These are phyloP conservation scores for Capitella teleta DNA, from an alignment of 1,140 invertebrate genomes.

Conservation along the genomic window DNA sequence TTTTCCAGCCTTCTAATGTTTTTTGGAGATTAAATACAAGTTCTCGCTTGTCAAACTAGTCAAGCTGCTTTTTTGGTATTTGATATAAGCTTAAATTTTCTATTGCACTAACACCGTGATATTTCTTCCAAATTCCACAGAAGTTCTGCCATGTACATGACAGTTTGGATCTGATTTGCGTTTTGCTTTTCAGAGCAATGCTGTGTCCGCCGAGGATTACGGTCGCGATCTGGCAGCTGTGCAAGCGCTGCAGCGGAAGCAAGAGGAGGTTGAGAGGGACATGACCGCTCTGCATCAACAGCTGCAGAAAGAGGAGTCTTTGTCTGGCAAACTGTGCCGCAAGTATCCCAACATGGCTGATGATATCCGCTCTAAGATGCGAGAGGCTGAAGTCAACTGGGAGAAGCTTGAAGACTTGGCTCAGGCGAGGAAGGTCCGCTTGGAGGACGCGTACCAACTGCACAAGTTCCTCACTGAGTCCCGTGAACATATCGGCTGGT, in stretches of 20 bases:
- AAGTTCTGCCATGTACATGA: too few relatives aligned
- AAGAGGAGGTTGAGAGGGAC: slow-evolving; percentile 93
- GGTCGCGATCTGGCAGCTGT: slow-evolving; percentile 91
- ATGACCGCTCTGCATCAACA: slow-evolving; percentile 74
- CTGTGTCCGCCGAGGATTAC: slow-evolving; percentile 84
- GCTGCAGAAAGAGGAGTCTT: slow-evolving; percentile 33
- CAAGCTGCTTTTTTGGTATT: too few relatives aligned
- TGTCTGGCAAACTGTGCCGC: slow-evolving; percentile 56
- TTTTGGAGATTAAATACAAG: too few relatives aligned
- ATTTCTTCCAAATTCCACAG: too few relatives aligned
- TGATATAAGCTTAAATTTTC: too few relatives aligned
- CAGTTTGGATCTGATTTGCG: not conserved
- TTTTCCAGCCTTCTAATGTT: too few relatives aligned
- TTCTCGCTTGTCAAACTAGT: too few relatives aligned
- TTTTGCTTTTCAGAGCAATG: slow-evolving; percentile 55
- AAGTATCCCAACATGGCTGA: slow-evolving; percentile 85
- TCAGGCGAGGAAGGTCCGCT: slow-evolving; percentile 25
- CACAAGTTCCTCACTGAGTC: slow-evolving; percentile 96
- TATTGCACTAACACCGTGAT: too few relatives aligned
- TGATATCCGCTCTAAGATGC: slow-evolving; percentile 81
- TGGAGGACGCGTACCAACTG: slow-evolving; percentile 87
- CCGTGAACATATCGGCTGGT: slow-evolving; percentile 82
- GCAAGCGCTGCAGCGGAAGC: slow-evolving; percentile 83
- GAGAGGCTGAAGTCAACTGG: slow-evolving; percentile 89
- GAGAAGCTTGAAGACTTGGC: slow-evolving; percentile 63